A percentile compares a stretch with the other conserved stretches of the same genome.
Conservation (phyloP, 2,797 vertebrate genomes). For the Malurus splendens region DNA sequence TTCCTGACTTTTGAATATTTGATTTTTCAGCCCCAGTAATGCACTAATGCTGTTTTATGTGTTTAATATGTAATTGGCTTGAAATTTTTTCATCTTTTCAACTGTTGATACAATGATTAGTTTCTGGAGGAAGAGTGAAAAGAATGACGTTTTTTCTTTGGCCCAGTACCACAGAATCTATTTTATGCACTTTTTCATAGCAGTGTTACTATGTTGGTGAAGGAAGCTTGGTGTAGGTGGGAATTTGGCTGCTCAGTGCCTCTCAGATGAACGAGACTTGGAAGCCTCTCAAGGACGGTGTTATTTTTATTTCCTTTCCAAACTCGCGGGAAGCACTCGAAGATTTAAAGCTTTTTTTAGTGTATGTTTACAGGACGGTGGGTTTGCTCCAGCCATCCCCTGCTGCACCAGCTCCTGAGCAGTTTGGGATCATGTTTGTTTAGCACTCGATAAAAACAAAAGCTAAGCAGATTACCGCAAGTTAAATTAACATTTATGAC, state of each 20-base stretch:
- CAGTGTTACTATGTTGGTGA: not conserved
- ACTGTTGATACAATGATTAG: not conserved
- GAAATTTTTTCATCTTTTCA: not conserved
- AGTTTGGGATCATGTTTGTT: not conserved
- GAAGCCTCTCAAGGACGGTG: not conserved
- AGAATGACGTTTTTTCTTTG: not conserved
- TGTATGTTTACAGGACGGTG: not conserved
- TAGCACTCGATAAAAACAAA: not conserved
- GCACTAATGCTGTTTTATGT: not conserved
- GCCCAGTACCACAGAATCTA: not conserved
- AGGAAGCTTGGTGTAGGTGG: slow-evolving; percentile 11
- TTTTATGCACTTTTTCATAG: not conserved
- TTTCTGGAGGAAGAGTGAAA: not conserved
- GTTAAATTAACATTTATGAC: not conserved
- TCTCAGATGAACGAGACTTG: not conserved
- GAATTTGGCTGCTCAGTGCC: not conserved
- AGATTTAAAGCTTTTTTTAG: not conserved
- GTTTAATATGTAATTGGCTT: slow-evolving; percentile 29
- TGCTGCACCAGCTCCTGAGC: not conserved
- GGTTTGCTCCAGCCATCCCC: not conserved
- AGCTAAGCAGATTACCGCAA: not conserved
- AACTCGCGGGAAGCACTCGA: not conserved
- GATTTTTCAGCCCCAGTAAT: not conserved
- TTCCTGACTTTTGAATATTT: slow-evolving; percentile 31
- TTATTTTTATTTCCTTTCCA: not conserved